phyloP scores from a whole-genome alignment of 2,888 invertebrate species.

The Reticulitermes lucifugus region DNA sequence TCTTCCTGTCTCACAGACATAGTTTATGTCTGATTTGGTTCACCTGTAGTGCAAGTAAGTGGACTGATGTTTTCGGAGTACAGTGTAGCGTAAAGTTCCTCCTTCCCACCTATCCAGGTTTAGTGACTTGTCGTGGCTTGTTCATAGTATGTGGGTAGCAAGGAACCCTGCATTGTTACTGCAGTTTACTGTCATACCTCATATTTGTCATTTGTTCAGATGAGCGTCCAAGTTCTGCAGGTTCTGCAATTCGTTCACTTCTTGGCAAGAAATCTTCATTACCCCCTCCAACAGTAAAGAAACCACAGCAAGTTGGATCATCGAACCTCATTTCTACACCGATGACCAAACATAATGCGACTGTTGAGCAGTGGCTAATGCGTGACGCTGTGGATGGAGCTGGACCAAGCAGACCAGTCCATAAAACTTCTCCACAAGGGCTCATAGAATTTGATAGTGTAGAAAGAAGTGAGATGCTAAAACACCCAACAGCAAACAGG shows the following conservation, averaged over 20 bases:
- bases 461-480: constrained; percentile 64
- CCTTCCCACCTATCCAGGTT: no score
- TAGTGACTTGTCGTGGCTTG: no score
- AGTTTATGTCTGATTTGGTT: no score
- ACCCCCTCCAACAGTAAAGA: constrained; percentile 58
- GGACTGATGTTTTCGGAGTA: no score
- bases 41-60: no score
- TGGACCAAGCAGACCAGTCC: constrained; percentile 37
- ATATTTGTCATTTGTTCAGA: neutral
- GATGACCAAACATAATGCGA: neutral
- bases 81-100: no score
- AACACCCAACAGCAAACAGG: constrained; percentile 67
- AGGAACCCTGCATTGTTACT: no score
- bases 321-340: constrained; percentile 17
- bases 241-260: constrained; percentile 47
- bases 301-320: constrained; percentile 54
- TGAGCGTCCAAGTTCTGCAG: constrained; percentile 2
- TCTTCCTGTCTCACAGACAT: no score
- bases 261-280: constrained; percentile 57
- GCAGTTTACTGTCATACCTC: no score
- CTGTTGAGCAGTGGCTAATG: neutral
- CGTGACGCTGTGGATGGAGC: constrained; percentile 46
- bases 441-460: constrained; percentile 65
- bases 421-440: constrained; percentile 42
- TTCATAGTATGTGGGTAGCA: no score